These are phyloP conservation scores for Anodontia alba DNA, from an alignment of 2,888 invertebrate species.

Conservation along the genomic window DNA sequence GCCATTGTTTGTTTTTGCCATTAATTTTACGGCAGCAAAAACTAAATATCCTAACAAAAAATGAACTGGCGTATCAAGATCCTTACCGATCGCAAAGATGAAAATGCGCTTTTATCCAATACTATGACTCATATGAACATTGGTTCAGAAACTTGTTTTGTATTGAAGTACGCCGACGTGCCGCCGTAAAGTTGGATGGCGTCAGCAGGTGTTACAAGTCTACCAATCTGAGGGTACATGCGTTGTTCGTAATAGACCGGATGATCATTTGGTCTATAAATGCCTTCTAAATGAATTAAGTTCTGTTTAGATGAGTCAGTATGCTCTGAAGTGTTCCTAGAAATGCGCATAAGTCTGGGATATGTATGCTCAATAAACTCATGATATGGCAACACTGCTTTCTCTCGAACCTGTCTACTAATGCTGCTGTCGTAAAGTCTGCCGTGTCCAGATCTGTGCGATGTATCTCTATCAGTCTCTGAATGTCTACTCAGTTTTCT, in stretches of 20 bases:
- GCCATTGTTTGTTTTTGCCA: too few species aligned
- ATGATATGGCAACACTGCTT: background rate
- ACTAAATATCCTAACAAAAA: too few species aligned
- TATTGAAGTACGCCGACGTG: conserved; percentile 38
- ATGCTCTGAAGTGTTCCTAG: background rate
- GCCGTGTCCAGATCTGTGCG: background rate
- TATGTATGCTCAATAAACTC: background rate
- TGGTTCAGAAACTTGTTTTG: conserved; percentile 37
- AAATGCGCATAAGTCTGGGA: background rate
- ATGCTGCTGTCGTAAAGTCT: background rate
- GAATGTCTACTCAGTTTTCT: background rate
- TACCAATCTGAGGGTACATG: conserved; percentile 29
- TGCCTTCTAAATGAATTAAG: background rate
- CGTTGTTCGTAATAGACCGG: background rate
- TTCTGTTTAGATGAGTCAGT: background rate
- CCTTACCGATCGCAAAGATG: too few species aligned
- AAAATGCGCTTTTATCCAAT: too few species aligned
- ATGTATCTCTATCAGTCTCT: background rate
- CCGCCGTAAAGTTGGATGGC: conserved; percentile 51
- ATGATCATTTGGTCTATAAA: background rate
- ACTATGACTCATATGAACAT: conserved; percentile 34
- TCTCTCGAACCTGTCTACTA: background rate
- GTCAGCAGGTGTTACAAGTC: conserved; percentile 40
- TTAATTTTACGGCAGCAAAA: too few species aligned
- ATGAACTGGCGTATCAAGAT: too few species aligned